Conservation (phyloP, 1,140 invertebrate genomes). For the Stegodyphus mimosarum region DNA sequence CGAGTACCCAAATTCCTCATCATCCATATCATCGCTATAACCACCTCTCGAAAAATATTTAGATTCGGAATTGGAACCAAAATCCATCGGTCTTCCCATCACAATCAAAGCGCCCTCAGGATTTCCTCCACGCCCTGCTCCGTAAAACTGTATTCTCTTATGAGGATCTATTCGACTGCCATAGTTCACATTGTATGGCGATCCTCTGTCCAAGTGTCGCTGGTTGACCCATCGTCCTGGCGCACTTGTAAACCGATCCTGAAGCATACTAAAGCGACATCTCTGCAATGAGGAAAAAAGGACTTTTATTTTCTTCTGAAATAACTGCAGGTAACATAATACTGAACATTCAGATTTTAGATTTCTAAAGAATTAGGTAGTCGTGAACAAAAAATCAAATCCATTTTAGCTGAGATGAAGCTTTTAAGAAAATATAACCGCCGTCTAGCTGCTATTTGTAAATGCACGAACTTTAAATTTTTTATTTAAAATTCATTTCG, state of each 20-base stretch:
- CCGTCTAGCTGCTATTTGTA: neutral
- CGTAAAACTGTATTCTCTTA: neutral
- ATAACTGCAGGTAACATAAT: too few species aligned
- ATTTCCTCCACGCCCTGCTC: neutral
- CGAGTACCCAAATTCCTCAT: conserved; percentile 40
- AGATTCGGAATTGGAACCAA: conserved; percentile 8
- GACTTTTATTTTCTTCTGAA: neutral
- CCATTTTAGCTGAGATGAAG: too few species aligned
- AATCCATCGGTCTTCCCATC: conserved; percentile 10
- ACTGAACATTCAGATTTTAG: too few species aligned
- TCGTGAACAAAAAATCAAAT: too few species aligned
- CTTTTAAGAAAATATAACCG: too few species aligned
- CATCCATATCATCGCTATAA: conserved; percentile 26
- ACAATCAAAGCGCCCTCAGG: neutral
- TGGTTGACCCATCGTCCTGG: neutral
- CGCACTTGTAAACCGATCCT: conserved; percentile 26
- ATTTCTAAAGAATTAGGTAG: too few species aligned
- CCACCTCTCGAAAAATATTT: conserved; percentile 2
- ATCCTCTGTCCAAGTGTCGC: neutral
- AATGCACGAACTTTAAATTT: neutral
- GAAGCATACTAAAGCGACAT: conserved; percentile 47
- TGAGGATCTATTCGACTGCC: conserved; percentile 11
- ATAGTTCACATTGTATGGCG: conserved; percentile 9
- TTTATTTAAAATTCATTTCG: too few species aligned
- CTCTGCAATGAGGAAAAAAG: neutral